Conservation (phyloP, 2,113 vertebrate genomes). For the Phrynosoma blainvillii region DNA sequence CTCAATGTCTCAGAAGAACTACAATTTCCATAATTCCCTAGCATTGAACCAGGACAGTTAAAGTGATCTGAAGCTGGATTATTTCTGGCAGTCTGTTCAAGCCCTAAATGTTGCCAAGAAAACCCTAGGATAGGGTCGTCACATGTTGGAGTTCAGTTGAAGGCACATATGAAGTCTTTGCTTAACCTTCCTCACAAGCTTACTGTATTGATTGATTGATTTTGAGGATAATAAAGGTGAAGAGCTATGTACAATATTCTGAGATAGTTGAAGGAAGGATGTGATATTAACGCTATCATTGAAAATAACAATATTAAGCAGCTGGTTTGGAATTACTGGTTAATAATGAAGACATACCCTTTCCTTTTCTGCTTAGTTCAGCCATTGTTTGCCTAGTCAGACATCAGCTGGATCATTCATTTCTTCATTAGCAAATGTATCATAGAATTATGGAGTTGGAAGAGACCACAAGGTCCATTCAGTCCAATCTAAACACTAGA, state of each 20-base stretch:
- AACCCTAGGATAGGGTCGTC: no score
- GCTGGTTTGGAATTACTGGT: slow-evolving; percentile 16
- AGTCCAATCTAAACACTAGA: background rate
- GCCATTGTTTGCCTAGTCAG: background rate
- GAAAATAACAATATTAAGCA: background rate
- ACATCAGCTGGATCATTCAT: background rate
- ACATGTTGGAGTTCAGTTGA: no score
- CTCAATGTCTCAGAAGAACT: no score
- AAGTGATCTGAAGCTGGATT: no score
- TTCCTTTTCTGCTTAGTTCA: slow-evolving; percentile 28
- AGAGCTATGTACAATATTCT: background rate
- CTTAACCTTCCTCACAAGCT: background rate
- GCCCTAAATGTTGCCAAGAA: no score
- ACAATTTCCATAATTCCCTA: no score
- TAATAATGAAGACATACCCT: background rate
- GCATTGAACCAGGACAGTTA: no score
- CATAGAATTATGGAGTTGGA: no score
- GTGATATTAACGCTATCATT: background rate
- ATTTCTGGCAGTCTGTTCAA: no score
- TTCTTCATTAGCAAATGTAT: slow-evolving; percentile 43
- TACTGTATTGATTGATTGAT: background rate
- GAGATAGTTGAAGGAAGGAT: background rate
- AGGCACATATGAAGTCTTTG: background rate
- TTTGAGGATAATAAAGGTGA: background rate
- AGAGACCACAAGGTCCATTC: no score